Evolutionary conservation across 2,113 vertebrate genomes (phyloP).

Genomic region (Caloenas nicobarica): DNA sequence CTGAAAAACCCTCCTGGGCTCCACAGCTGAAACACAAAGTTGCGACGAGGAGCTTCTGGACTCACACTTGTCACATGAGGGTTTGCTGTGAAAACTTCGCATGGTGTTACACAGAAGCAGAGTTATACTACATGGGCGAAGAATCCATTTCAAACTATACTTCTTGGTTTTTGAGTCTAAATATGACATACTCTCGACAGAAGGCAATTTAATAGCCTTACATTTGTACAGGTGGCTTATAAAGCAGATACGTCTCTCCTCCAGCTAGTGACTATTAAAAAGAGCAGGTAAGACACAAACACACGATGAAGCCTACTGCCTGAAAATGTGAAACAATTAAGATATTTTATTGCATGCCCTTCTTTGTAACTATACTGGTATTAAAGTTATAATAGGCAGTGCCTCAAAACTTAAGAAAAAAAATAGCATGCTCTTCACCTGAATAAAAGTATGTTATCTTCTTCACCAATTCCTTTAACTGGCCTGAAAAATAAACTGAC

Average conservation of each 20-base stretch:
- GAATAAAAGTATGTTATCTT: not conserved
- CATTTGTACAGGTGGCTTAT: slow-evolving; percentile 57
- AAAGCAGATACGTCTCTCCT: slow-evolving; percentile 32
- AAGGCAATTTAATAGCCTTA: slow-evolving; percentile 49
- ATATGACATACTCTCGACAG: slow-evolving; percentile 27
- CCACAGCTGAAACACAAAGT: not conserved
- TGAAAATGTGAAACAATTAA: slow-evolving; percentile 45
- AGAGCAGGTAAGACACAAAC: not conserved
- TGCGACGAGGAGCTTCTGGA: not conserved
- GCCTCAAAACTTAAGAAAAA: not conserved
- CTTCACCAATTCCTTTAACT: not conserved
- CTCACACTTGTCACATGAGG: rapidly evolving
- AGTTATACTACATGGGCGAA: not conserved
- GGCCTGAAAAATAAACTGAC: not conserved
- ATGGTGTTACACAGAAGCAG: not conserved
- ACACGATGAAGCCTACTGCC: slow-evolving; percentile 2
- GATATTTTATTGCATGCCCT: slow-evolving; percentile 35
- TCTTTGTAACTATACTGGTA: not conserved
- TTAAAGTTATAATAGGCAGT: slow-evolving; percentile 13
- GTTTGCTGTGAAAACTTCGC: not conserved
- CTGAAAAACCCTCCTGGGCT: not conserved
- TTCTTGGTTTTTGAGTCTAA: not conserved
- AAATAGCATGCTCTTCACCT: not conserved
- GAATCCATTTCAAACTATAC: not conserved
- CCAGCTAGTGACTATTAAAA: slow-evolving; percentile 28